Evolutionary conservation across 2,888 invertebrate species (phyloP).

Genomic region (Thymelicus sylvestris): DNA sequence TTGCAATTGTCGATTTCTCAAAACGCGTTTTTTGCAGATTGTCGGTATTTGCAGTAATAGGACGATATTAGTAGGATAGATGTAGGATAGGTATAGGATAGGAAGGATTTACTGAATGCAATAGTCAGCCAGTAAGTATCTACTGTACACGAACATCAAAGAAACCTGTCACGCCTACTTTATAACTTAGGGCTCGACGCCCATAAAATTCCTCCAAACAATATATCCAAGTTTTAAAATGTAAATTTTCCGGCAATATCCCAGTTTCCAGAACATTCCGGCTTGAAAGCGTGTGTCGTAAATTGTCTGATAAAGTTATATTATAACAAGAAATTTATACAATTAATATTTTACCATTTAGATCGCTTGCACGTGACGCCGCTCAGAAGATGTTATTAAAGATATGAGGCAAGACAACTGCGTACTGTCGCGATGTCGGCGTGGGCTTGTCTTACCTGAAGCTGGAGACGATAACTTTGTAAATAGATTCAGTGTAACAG

Average conservation of each 20-base stretch:
- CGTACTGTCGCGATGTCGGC: not conserved
- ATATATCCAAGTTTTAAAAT: constrained; percentile 21
- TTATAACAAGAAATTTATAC: constrained; percentile 29
- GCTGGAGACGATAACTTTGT: not conserved
- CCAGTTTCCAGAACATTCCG: constrained; percentile 11
- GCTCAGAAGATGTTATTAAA: constrained; percentile 30
- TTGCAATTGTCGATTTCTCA: too few species aligned
- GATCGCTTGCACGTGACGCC: constrained; percentile 32
- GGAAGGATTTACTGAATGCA: too few species aligned
- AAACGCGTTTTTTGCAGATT: too few species aligned
- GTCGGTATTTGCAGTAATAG: too few species aligned
- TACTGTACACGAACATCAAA: not conserved
- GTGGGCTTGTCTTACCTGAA: not conserved
- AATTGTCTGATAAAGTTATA: constrained; percentile 33
- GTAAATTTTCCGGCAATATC: constrained; percentile 10
- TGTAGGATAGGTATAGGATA: too few species aligned
- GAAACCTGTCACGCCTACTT: not conserved
- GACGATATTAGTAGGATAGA: too few species aligned
- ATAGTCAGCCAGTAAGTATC: too few species aligned
- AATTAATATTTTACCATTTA: constrained; percentile 37
- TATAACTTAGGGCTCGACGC: not conserved
- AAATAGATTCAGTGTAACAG: not conserved
- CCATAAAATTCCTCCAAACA: not conserved
- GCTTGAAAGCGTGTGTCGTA: constrained; percentile 28
- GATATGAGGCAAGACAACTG: constrained; percentile 29